phyloP scores from a whole-genome alignment of 2,888 invertebrate genomes.

The Rhingia campestris region DNA sequence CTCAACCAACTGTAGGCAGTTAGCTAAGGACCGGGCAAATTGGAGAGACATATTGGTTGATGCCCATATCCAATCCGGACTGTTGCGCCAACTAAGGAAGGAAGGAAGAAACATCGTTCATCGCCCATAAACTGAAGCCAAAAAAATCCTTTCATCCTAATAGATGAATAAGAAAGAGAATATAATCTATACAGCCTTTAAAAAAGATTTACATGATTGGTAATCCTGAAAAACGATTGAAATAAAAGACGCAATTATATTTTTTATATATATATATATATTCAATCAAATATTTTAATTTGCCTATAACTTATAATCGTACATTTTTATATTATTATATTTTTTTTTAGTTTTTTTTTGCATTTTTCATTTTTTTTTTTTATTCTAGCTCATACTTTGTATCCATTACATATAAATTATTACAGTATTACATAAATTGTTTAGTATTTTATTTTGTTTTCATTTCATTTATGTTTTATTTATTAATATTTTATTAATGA shows the following conservation, averaged over 20 bases:
- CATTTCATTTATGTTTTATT: constrained; percentile 25
- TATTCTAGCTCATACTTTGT: constrained; percentile 49
- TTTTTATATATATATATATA: constrained; percentile 59
- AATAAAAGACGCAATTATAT: constrained; percentile 30
- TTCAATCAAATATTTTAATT: constrained; percentile 73
- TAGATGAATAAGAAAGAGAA: too few species aligned
- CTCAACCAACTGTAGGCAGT: too few species aligned
- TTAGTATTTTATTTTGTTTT: constrained; percentile 52
- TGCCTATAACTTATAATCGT: constrained; percentile 68
- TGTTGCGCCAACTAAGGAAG: too few species aligned
- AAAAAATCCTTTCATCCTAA: too few species aligned
- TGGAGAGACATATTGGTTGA: too few species aligned
- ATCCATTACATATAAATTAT: constrained; percentile 57
- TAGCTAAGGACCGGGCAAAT: too few species aligned
- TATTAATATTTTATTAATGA: constrained; percentile 75
- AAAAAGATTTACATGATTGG: too few species aligned
- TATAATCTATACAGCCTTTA: too few species aligned
- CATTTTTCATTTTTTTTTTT: constrained; percentile 38
- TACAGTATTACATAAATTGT: constrained; percentile 56
- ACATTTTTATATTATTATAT: constrained; percentile 50
- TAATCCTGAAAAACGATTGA: too few species aligned
- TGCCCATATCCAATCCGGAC: too few species aligned
- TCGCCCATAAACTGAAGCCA: too few species aligned
- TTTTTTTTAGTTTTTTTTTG: constrained; percentile 33
- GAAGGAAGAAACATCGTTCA: too few species aligned